Conservation (phyloP, 2,113 vertebrate genomes). For the Gopherus evgoodei region DNA sequence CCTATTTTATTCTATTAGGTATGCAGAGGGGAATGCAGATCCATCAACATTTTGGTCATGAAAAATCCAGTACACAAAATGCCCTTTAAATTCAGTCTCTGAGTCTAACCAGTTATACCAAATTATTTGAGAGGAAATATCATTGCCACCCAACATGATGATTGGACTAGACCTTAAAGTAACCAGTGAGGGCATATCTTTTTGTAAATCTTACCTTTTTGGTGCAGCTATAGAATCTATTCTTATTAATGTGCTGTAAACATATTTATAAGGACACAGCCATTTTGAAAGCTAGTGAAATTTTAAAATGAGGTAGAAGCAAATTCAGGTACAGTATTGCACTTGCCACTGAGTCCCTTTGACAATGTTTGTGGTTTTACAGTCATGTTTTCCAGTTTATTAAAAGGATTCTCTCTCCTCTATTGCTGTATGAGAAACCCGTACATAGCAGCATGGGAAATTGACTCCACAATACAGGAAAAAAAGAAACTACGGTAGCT, state of each 20-base stretch:
- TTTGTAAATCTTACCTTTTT: not conserved
- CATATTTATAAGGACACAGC: not conserved
- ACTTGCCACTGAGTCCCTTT: accelerated
- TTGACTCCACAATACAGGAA: not conserved
- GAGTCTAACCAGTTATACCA: not conserved
- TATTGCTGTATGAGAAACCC: not conserved
- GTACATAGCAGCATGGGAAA: not conserved
- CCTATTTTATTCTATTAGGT: not conserved
- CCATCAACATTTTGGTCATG: not conserved
- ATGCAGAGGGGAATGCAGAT: not conserved
- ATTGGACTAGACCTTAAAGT: not conserved
- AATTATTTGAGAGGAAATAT: not conserved
- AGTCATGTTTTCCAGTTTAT: not conserved
- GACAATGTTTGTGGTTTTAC: not conserved
- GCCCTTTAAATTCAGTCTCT: not conserved
- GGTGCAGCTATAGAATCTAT: not conserved
- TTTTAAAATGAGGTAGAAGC: not conserved
- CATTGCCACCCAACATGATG: not conserved
- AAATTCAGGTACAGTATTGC: not conserved
- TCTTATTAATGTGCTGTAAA: not conserved
- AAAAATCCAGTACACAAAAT: not conserved
- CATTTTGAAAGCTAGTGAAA: not conserved
- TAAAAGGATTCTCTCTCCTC: not conserved
- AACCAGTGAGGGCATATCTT: not conserved
- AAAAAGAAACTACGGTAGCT: not conserved